Evolutionary conservation across 2,888 invertebrate genomes (phyloP).

Genomic region (Pollenia griseotomentosa): DNA sequence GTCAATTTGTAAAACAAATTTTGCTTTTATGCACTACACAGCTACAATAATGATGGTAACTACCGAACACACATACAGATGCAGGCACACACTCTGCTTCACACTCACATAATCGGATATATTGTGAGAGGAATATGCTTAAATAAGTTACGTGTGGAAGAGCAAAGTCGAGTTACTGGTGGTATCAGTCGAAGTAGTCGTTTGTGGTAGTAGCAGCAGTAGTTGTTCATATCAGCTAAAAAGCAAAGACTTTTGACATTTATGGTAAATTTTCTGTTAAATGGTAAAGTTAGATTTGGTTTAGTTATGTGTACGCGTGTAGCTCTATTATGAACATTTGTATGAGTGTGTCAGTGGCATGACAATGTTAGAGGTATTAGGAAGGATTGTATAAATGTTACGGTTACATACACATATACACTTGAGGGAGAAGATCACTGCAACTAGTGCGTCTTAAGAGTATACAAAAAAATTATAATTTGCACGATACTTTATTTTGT

Average conservation of each 20-base stretch:
- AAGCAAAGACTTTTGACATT: slow-evolving; percentile 67
- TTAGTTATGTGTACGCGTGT: background rate
- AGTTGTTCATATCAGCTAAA: slow-evolving; percentile 58
- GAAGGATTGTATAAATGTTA: background rate
- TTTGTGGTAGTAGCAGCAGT: background rate
- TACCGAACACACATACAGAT: background rate
- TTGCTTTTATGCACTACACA: slow-evolving; percentile 59
- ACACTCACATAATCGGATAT: background rate
- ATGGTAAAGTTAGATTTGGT: slow-evolving; percentile 31
- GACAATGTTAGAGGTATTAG: slow-evolving; percentile 11
- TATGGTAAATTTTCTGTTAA: slow-evolving; percentile 57
- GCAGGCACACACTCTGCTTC: background rate
- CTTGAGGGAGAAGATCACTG: background rate
- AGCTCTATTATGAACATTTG: background rate
- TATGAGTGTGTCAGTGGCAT: background rate
- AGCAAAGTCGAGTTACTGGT: slow-evolving; percentile 17
- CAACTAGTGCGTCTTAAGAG: background rate
- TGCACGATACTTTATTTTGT: too few species aligned
- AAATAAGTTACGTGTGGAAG: slow-evolving; percentile 26
- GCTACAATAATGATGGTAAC: slow-evolving; percentile 12
- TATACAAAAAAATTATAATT: too few species aligned
- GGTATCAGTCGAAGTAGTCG: background rate
- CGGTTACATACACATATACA: background rate
- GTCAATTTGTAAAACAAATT: slow-evolving; percentile 78
- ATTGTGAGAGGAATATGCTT: slow-evolving; percentile 6